Evolutionary conservation across 1,140 invertebrate species (phyloP), one percentile per base, ranked within the genome.

Genomic region (Cyclargus thomasi): DNA sequence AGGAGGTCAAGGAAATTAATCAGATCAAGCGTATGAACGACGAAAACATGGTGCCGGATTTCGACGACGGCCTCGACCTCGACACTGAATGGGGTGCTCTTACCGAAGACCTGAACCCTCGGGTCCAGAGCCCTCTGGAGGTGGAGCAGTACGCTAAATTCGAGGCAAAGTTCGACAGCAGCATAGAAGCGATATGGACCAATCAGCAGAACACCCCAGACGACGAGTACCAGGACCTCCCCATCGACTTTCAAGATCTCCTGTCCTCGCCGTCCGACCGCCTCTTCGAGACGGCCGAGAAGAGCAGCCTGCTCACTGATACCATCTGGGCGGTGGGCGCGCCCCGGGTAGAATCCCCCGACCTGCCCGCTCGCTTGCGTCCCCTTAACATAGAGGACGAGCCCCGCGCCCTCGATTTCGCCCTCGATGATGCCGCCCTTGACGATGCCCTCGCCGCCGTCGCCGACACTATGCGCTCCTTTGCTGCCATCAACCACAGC

Each of bases 151-250:
- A 94, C 71, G 93, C 93, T 6, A 92, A 93, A 73, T 91, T 94
- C 67, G 91, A 94, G 75, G 94, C 93, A 8, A 94, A 94, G 77
- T 94, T 94, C 79, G 92, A 94, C 80, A 88, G 92, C 55, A 93
- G 91, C 76, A 88, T 94, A n/a, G 93, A 94, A 77, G 92, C 93
- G 23, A 79, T 94, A 47, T 94, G 93, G 94, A 79, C 83, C 10
- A 89, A 83, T 35, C 85, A 90, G 29, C 83, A 86, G 68, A 89
- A 86, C 67, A 89, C 88, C 16, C 86, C 90, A 1, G 84, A 91
- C 53, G 91, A 92, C 64, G 90, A 92, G 70, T 92, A 91, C 65
- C 91, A 92, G 69, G 91, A 93, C 68, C 79, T 93, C 57, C 92
- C 92, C 18, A 91, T 93, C 68, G 92, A 93, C 76, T 92, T 93